Percentiles rank a stretch among this genome's conserved stretches.
phyloP scores from a whole-genome alignment of 2,113 vertebrate species.

The Genyomyrus donnyi region DNA sequence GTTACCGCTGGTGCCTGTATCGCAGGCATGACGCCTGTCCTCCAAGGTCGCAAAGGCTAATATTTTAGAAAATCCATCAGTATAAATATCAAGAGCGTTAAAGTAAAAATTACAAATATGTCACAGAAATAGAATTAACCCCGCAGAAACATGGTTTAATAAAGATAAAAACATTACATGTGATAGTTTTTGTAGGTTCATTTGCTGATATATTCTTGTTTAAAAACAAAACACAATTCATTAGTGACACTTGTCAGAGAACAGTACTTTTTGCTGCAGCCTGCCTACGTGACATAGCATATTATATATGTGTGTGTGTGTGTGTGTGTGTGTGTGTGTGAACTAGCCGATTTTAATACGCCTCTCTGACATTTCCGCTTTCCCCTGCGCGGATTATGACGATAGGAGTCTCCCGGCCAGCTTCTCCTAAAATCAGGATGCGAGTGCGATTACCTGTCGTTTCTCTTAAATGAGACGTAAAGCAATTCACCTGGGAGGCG shows the following conservation, averaged over 20 bases:
- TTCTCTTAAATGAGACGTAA: conserved; percentile 18
- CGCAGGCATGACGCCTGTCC: not conserved
- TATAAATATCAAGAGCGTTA: not conserved
- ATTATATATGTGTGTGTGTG: not conserved
- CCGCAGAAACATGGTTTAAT: not conserved
- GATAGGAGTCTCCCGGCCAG: not conserved
- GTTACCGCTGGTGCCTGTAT: not conserved
- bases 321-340: not conserved
- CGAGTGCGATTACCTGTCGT: not conserved
- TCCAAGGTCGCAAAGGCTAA: not conserved
- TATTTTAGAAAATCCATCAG: not conserved
- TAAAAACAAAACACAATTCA: not conserved
- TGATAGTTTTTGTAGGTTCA: not conserved
- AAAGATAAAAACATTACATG: not conserved
- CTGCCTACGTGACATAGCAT: not conserved
- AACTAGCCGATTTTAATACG: not conserved
- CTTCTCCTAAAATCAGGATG: not conserved
- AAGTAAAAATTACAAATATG: not conserved
- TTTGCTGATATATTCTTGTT: not conserved
- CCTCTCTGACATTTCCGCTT: not conserved
- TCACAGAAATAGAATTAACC: not conserved
- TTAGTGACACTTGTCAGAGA: not conserved
- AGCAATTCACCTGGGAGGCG: not conserved
- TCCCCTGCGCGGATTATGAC: not conserved
- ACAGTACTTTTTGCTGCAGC: not conserved